Percentiles rank a stretch among this genome's conserved stretches.
phyloP scores from a whole-genome alignment of 2,888 invertebrate genomes.

The Coenonympha glycerion region DNA sequence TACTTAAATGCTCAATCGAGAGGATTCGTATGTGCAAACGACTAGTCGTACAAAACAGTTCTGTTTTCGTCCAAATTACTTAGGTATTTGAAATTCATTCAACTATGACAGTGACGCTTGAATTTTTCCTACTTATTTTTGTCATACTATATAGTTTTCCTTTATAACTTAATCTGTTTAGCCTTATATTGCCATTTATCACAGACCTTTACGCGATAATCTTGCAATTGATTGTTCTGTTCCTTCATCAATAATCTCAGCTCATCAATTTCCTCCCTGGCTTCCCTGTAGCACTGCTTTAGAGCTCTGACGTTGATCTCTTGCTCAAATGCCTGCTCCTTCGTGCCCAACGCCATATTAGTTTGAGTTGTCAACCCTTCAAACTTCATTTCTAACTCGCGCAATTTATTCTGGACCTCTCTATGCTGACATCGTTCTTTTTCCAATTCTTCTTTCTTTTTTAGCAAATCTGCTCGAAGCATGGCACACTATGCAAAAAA shows the following conservation, averaged over 20 bases:
- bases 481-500: conserved; percentile 68
- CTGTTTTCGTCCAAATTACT: too few species aligned
- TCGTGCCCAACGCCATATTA: conserved; percentile 68
- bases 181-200: too few species aligned
- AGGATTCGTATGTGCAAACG: too few species aligned
- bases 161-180: too few species aligned
- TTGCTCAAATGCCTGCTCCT: conserved; percentile 78
- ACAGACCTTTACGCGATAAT: conserved; percentile 79
- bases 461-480: conserved; percentile 54
- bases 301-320: conserved; percentile 64
- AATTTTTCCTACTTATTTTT: too few species aligned
- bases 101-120: not conserved
- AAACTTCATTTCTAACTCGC: conserved; percentile 61
- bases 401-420: conserved; percentile 57
- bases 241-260: conserved; percentile 78
- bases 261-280: conserved; percentile 76
- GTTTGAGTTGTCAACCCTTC: conserved; percentile 52
- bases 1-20: not conserved
- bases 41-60: too few species aligned
- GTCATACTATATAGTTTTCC: too few species aligned
- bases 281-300: conserved; percentile 77
- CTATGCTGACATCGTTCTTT: conserved; percentile 77
- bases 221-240: conserved; percentile 79
- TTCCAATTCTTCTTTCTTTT: conserved; percentile 74
- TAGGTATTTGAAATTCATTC: too few species aligned